Base-by-base conservation (phyloP, 2,113 vertebrate genomes). In the Empidonax traillii region DNA sequence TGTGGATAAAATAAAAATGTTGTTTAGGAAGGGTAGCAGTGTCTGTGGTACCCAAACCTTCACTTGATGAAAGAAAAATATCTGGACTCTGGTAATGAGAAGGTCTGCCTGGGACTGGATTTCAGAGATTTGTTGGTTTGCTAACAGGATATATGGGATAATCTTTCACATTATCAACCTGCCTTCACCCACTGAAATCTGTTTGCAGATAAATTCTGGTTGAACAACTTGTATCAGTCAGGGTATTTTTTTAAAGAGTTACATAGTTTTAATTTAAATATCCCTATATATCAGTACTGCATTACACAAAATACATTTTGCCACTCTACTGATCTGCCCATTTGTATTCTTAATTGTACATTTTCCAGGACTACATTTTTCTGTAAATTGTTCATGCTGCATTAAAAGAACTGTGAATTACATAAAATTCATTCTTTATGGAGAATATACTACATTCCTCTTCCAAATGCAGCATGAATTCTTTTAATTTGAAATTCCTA, bases 361-460 rank as follows among this genome's bases (percentile, higher is more conserved):
- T 89, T 97, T 88, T 88, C 30, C 18, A 94, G 61, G 37, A 68
- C 35, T 65, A 35, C 23, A 19, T 68, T 92, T 89, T 87, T 85
- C 65, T 89, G 33, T 90, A 81, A 87, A 31, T 68, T 81, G 51
- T 92, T 92, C 47, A 63, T 74, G 81, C 61, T 27, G 52, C 51
- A 53, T 93, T 87, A 72, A 85, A 93, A 94, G 87, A 9, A 7
- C 35, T 75, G 47, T 86, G 91, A 89, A 87, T 93, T 85, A 75
- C 53, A 61, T 55, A 59, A 11, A 11, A 23, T 58, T 87, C 21
- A 16, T 71, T 96, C 55, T 81, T 35, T 39, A 35, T 23, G 59
- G 24, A 89, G 49, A 78, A 78, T 92, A 74, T 53, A 14, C 53
- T 76, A 8, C 53, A 35, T 83, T 85, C 30, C 8, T 65, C 31